Percentiles rank a stretch among this genome's conserved stretches.
Conservation (phyloP, 2,113 vertebrate genomes). For the Agapornis roseicollis region DNA sequence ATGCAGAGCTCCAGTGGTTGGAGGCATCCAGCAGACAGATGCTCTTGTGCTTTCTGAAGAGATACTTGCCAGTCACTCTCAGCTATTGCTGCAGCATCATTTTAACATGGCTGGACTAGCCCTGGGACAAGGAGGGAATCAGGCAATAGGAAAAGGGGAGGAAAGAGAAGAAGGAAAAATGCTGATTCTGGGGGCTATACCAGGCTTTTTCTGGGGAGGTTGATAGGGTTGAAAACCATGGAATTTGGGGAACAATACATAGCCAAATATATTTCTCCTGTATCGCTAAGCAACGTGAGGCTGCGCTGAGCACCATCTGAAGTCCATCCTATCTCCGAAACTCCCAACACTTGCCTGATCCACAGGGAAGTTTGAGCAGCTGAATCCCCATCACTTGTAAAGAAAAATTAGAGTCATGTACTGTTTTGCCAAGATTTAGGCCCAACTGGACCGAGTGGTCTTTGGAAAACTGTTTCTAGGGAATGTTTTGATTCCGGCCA, state of each 20-base stretch:
- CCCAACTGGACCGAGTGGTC: background rate
- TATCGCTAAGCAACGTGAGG: background rate
- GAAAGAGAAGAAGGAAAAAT: background rate
- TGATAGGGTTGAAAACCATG: background rate
- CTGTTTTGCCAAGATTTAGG: background rate
- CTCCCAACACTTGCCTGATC: background rate
- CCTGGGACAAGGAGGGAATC: background rate
- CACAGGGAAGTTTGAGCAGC: background rate
- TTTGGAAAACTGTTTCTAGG: background rate
- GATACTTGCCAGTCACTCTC: background rate
- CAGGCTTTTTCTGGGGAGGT: background rate
- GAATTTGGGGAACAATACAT: background rate
- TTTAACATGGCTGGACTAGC: background rate
- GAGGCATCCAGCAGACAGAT: background rate
- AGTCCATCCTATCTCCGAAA: background rate
- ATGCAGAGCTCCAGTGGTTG: background rate
- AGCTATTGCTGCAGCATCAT: background rate
- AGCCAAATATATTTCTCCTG: background rate
- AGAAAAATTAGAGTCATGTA: background rate
- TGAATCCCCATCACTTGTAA: background rate
- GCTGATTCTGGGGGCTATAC: background rate
- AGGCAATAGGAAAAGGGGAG: background rate
- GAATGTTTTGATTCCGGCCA: background rate
- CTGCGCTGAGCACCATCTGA: background rate
- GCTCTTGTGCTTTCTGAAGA: background rate